A percentile compares a stretch with the other conserved stretches of the same genome.
phyloP scores from a whole-genome alignment of 2,113 vertebrate genomes.

The Capra hircus region DNA sequence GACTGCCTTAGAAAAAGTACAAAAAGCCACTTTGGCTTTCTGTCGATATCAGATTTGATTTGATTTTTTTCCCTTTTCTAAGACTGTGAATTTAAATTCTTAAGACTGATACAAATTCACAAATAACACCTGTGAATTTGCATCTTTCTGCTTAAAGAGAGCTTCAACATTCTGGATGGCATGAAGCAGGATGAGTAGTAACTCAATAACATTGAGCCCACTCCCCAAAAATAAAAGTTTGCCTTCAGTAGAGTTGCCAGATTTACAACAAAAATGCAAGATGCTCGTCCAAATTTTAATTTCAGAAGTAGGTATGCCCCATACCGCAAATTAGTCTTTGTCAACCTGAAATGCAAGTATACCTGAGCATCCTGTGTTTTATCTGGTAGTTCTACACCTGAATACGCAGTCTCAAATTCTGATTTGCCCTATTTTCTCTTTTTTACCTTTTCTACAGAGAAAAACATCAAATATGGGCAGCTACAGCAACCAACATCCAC shows the following conservation, averaged over 20 bases:
- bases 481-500: background rate
- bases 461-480: background rate
- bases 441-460: background rate
- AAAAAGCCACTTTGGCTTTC: slow-evolving; percentile 60
- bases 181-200: slow-evolving; percentile 58
- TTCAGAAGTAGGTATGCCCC: background rate
- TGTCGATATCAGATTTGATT: slow-evolving; percentile 48
- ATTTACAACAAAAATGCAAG: background rate
- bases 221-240: slow-evolving; percentile 45
- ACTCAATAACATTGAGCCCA: slow-evolving; percentile 26
- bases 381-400: slow-evolving; percentile 19
- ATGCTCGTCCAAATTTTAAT: background rate
- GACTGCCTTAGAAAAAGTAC: slow-evolving; percentile 35
- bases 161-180: slow-evolving; percentile 48
- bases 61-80: slow-evolving; percentile 18
- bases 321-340: background rate
- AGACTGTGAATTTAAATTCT: slow-evolving; percentile 59
- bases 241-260: background rate
- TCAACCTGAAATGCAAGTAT: background rate
- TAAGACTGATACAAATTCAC: slow-evolving; percentile 64
- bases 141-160: slow-evolving; percentile 44
- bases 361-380: background rate
- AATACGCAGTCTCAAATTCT: slow-evolving; percentile 43
- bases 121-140: slow-evolving; percentile 59
- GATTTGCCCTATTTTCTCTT: background rate